Evolutionary conservation across 2,797 vertebrate genomes (phyloP), one percentile per base, ranked within the genome.

Genomic region (Coracias cyanogaster): DNA sequence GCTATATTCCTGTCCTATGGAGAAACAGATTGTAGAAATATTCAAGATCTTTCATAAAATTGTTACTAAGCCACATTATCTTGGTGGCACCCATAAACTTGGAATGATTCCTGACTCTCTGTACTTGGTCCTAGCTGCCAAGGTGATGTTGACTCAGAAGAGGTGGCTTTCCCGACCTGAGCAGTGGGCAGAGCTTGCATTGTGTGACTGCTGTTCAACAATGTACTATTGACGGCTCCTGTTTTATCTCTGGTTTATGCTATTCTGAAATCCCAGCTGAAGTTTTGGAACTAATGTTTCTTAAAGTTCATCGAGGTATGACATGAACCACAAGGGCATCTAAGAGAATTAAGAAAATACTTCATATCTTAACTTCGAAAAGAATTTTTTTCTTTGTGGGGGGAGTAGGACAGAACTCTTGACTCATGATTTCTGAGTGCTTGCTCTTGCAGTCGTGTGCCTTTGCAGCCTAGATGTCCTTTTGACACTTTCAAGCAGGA

Each of bases 351-450:
- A 72, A 76, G 60, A 81, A 60, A 86, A 33, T 18, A 65, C 8
- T 60, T 35, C 1, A 2, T 41, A n/a, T 25, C 2, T 51, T 31
- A 29, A 18, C 33, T 78, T 71, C 57, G 5, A 33, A 57, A 52
- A 24, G 1, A 0, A n/a, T 16, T 35, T 33, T 35, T 35, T 15
- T 43, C 2, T 43, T 9, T 82, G 18, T 1, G 0, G 6, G 21
- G 52, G 29, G 49, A 69, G 14, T 48, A 37, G n/a, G 25, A 29
- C 7, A 64, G 64, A 29, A 31, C 18, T 41, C 43, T 45, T 60
- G 45, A 35, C 17, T 57, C 5, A 2, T n/a, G 45, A 46, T 54
- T 95, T 71, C 33, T 52, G 22, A 37, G 55, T 18, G 31, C 15
- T 72, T 0, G 0, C 51, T 57, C 22, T 43, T 93, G 61, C 28